Percentiles rank a stretch among this genome's conserved stretches.
phyloP scores from a whole-genome alignment of 2,113 vertebrate species.

The Hyperopisus bebe region DNA sequence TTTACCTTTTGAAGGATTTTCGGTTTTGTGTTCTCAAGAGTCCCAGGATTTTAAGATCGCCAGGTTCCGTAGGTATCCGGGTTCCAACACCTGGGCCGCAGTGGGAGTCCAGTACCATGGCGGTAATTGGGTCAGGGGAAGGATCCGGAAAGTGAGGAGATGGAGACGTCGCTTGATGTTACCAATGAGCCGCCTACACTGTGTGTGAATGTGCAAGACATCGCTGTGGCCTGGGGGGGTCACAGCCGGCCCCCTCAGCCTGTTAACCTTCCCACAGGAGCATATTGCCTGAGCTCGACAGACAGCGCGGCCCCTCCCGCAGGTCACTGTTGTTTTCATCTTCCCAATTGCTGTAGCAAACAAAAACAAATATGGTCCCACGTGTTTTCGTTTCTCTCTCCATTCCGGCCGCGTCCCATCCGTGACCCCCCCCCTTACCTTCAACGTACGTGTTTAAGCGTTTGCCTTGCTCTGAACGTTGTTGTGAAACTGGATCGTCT shows the following conservation, averaged over 20 bases:
- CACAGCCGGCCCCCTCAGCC: constrained; percentile 38
- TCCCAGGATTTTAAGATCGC: neutral
- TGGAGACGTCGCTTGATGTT: constrained; percentile 35
- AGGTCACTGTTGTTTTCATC: constrained; percentile 45
- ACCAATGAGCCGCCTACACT: constrained; percentile 32
- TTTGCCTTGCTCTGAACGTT: constrained; percentile 46
- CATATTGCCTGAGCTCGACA: constrained; percentile 45
- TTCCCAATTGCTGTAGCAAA: constrained; percentile 42
- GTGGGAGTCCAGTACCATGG: neutral
- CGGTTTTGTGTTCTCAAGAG: neutral
- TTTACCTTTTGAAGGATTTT: neutral
- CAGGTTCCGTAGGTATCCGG: neutral
- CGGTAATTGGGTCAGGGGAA: neutral
- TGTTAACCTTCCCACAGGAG: constrained; percentile 49
- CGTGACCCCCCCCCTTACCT: constrained; percentile 51
- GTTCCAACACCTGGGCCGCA: neutral
- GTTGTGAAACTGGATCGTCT: constrained; percentile 56
- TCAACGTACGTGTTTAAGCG: constrained; percentile 49
- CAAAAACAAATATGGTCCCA: constrained; percentile 57
- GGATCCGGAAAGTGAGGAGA: neutral
- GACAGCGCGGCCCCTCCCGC: neutral
- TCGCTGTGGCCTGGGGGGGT: constrained; percentile 34
- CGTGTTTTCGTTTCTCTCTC: constrained; percentile 41
- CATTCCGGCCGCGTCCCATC: constrained; percentile 45
- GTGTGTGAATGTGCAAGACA: constrained; percentile 43